Base-by-base conservation (phyloP, 1,140 invertebrate species). In the Xylocopa sonorina region DNA sequence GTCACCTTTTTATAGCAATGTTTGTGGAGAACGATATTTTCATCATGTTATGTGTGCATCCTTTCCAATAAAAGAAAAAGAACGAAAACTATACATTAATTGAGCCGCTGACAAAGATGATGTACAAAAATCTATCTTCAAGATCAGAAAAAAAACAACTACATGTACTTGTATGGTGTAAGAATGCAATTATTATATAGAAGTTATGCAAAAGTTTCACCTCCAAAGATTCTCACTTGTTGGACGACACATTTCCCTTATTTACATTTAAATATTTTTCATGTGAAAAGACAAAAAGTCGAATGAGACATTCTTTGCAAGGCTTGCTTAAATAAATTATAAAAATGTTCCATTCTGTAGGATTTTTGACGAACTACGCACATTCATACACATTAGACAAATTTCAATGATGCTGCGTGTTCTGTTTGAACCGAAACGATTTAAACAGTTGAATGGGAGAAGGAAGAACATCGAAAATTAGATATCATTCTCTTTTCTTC, bases 81-180 rank as follows among this genome's bases (percentile, higher is more conserved):
- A 10, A n/a, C 21, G 16, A 10, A 32, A 50, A 55, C 50, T 48
- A 71, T 53, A 71, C 48, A 41, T 67, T 57, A 57, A 66, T 41
- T 50, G 81, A 69, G 16, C 55, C 50, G 55, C 67, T 48, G 67
- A 78, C 67, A 73, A 69, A 73, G 9, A 72, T 78, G 50, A 63
- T 58, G 51, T 38, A 83, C 34, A 77, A 78, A 32, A 62, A 57
- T 50, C 29, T 60, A 51, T 48, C 41, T 64, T 18, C 32, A 29
- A 21, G 12, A 41, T 74, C 34, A 6, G 24, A 16, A 46, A 48
- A 14, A 16, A 41, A 64, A 75, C 62, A 73, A 38, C 29, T 7
- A 21, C 27, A 74, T 43, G 48, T 53, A 38, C n/a, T 50, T 66
- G 18, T 67, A 48, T 16, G 21, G 34, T 21, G 34, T 62, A 62